Percentiles rank a stretch among this genome's conserved stretches.
Conservation (phyloP, 2,797 vertebrate genomes). For the Eulemur albifrons region DNA sequence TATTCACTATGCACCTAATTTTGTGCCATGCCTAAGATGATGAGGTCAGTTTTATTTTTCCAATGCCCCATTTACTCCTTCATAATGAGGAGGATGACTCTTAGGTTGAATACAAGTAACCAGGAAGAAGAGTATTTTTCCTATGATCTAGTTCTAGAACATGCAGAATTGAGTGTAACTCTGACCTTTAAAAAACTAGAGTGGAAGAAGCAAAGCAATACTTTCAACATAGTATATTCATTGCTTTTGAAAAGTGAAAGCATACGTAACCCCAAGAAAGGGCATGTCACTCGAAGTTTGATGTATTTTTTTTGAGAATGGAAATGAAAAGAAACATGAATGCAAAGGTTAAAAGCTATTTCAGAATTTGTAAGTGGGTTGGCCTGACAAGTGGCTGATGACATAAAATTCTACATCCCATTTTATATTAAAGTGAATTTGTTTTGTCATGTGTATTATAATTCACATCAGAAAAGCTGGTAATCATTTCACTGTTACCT, state of each 20-base stretch:
- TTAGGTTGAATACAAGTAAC: not conserved
- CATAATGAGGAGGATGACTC: not conserved
- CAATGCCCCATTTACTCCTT: not conserved
- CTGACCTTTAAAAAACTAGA: constrained; percentile 37
- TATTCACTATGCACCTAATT: not conserved
- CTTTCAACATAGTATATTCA: constrained; percentile 13
- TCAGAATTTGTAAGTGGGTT: constrained; percentile 46
- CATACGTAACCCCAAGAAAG: constrained; percentile 1
- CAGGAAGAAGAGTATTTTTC: not conserved
- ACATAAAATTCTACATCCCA: constrained; percentile 59
- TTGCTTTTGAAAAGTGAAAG: constrained; percentile 33
- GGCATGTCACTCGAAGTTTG: not conserved
- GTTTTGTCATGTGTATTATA: constrained; percentile 64
- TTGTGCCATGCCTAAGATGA: not conserved
- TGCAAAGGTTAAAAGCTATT: constrained; percentile 58
- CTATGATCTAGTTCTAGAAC: not conserved
- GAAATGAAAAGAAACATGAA: constrained; percentile 52
- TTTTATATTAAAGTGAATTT: constrained; percentile 65
- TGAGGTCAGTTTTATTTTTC: constrained; percentile 2
- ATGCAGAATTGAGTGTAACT: not conserved
- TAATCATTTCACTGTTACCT: constrained; percentile 58
- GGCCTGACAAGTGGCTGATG: constrained; percentile 63
- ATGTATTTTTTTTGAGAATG: constrained; percentile 40
- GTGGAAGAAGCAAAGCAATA: constrained; percentile 30
- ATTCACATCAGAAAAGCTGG: constrained; percentile 64